Conservation (phyloP, 2,888 invertebrate species). For the Cinara cedri region DNA sequence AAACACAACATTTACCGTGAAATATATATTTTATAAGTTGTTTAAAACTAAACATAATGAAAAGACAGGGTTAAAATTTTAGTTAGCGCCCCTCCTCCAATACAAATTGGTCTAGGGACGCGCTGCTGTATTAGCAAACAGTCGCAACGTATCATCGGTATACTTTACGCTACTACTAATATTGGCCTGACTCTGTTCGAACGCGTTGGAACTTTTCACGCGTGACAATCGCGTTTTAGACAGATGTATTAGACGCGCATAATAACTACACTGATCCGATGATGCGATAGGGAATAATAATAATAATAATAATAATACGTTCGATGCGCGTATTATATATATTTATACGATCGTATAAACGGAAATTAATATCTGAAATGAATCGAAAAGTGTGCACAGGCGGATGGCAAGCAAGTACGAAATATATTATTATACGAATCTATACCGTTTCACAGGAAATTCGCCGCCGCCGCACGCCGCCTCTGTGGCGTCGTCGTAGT, state of each 20-base stretch:
- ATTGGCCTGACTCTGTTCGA: too few relatives aligned
- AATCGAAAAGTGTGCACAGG: background rate
- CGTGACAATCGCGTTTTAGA: background rate
- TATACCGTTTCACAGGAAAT: background rate
- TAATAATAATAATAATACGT: background rate
- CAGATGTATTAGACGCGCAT: background rate
- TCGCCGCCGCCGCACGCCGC: background rate
- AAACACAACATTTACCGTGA: too few relatives aligned
- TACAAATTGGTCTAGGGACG: too few relatives aligned
- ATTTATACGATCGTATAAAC: constrained; percentile 7
- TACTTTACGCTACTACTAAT: too few relatives aligned
- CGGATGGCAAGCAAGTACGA: background rate
- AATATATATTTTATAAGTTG: too few relatives aligned
- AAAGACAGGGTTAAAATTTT: too few relatives aligned
- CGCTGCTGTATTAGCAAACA: too few relatives aligned
- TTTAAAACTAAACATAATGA: too few relatives aligned
- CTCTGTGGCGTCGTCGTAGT: background rate
- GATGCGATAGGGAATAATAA: background rate
- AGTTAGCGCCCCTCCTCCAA: too few relatives aligned
- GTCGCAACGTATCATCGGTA: too few relatives aligned
- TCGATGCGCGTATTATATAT: background rate
- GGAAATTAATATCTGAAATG: constrained; percentile 34
- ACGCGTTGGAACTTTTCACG: too few relatives aligned
- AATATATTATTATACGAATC: background rate
- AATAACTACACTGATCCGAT: background rate